Base-by-base conservation (phyloP, 2,888 invertebrate genomes). In the Drosophila atroscutellata region DNA sequence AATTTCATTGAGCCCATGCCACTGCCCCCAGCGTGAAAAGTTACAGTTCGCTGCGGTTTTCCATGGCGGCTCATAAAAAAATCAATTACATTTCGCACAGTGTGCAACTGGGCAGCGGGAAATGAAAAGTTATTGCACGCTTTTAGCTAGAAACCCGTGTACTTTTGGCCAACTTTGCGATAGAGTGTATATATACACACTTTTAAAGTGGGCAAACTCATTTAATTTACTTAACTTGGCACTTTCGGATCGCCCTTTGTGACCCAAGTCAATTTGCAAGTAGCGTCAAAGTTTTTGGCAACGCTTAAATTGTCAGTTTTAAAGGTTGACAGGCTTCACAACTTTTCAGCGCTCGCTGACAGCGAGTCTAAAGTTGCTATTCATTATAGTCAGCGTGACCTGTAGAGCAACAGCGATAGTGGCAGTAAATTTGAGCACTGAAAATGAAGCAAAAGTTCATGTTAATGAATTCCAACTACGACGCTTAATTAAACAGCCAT, bases 101-200 rank as follows among this genome's bases (percentile, higher is more conserved):
- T 73, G 55, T 72, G 72, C 61, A 74, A 54, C 67, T 74, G 68
- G 85, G 72, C 60, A 71, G 45, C 68, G 68, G 62, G 55, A 90
- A 90, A 86, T 90, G 84, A 90, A 77, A 89, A 86, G 75, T 89
- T 87, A 82, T 85, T 75, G 76, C 83, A 71, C 67, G 90, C 80
- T 90, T 76, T 88, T 82, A 80, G 80, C 83, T 75, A 42, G 54
- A 69, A 69, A 54, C 61, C 59, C 83, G 64, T 64, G 36, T 51
- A 47, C 63, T 61, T 57, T 52, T 36, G 42, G 67, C 54, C 65
- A 88, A 66, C 56, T 74, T 63, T 77, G 47, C 36, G 37, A 50
- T 51, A 39, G 39, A 64, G 54, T 28, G 11, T 20, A 28, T 18
- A 26, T 26, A 26, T 0, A 26, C 30, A 26, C 36, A 37, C 26